phyloP scores from a whole-genome alignment of 1,140 invertebrate species.

The Camponotus pennsylvanicus region DNA sequence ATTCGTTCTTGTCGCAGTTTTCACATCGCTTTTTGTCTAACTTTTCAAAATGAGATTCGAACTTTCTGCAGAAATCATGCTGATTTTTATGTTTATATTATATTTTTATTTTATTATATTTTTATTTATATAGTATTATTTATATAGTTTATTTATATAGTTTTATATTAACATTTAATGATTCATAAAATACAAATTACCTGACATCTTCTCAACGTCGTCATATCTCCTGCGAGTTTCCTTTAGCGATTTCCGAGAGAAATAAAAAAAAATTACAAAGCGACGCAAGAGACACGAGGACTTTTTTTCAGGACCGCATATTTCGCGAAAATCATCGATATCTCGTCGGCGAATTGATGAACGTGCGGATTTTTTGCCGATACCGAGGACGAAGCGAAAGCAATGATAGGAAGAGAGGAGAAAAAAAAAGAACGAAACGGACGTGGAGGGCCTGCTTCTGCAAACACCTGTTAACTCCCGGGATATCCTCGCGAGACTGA shows the following conservation, averaged over 20 bases:
- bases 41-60: background rate
- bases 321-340: conserved; percentile 6
- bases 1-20: background rate
- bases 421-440: background rate
- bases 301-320: conserved; percentile 47
- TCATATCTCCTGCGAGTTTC: conserved; percentile 4
- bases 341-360: conserved; percentile 1
- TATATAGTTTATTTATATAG: too few relatives aligned
- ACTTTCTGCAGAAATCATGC: conserved; percentile 15
- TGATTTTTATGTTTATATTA: background rate
- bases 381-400: background rate
- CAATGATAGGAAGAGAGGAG: background rate
- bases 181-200: conserved; percentile 1
- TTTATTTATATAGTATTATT: too few relatives aligned
- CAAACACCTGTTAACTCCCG: conserved; percentile 85
- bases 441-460: conserved; percentile 64
- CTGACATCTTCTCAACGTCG: background rate
- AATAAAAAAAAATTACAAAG: background rate
- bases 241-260: background rate
- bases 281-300: too few relatives aligned
- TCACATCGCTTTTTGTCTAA: background rate
- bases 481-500: conserved; percentile 86
- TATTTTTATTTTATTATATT: too few relatives aligned
- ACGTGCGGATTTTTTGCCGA: background rate
- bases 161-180: background rate